Evolutionary conservation across 2,113 vertebrate species (phyloP).

Genomic region (Sinocyclocheilus anshuiensis): DNA sequence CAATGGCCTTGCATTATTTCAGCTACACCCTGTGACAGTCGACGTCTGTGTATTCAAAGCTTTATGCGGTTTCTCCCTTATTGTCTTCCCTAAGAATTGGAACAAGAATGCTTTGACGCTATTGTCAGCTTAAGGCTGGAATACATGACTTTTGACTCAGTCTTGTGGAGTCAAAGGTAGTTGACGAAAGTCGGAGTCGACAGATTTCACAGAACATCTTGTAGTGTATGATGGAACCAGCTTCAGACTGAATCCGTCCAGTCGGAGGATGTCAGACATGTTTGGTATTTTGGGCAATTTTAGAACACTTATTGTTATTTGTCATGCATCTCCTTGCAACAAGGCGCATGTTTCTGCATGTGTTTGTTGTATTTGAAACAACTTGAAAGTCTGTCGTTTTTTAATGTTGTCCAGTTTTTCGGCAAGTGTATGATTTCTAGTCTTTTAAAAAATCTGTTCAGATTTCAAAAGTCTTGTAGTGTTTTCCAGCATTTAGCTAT

Average conservation of each 20-base stretch:
- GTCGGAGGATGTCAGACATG: no score
- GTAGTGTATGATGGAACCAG: background rate
- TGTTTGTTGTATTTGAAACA: background rate
- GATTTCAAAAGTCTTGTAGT: background rate
- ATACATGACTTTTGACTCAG: background rate
- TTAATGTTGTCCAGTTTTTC: no score
- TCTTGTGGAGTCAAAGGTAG: background rate
- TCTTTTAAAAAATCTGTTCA: no score
- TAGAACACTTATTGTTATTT: background rate
- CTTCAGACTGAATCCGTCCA: no score
- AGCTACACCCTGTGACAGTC: constrained; percentile 9
- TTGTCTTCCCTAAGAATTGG: constrained; percentile 21
- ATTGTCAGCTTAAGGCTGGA: background rate
- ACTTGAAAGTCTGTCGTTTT: no score
- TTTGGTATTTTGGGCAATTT: background rate
- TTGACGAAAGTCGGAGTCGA: background rate
- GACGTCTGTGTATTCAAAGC: constrained; percentile 27
- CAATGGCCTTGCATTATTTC: constrained; percentile 37
- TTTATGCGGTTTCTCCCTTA: constrained; percentile 34
- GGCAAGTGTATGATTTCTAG: no score
- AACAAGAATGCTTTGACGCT: constrained; percentile 20
- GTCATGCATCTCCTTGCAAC: background rate
- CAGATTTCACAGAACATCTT: background rate
- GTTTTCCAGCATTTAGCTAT: background rate
- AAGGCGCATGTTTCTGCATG: background rate